Conservation (phyloP, 2,888 invertebrate species). For the Macrostomum cliftonense region DNA sequence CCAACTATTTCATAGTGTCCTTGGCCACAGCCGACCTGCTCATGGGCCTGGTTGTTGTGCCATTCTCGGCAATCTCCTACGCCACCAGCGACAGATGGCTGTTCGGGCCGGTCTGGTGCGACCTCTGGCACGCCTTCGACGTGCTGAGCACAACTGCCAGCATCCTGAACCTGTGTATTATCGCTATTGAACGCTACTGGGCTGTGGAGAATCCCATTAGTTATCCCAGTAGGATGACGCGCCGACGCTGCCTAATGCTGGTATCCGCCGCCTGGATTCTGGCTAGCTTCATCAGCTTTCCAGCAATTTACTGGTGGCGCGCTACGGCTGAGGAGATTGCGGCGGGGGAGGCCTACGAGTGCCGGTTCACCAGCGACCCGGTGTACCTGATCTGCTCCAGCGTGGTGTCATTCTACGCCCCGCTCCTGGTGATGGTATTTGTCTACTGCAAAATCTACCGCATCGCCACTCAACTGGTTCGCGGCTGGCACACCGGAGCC, state of each 20-base stretch:
- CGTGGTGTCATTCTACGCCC: constrained; percentile 87
- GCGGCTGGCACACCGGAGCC: constrained; percentile 69
- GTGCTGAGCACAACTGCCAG: constrained; percentile 92
- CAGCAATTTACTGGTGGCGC: constrained; percentile 58
- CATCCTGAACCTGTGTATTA: constrained; percentile 86
- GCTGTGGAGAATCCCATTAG: constrained; percentile 97
- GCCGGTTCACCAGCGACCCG: constrained; percentile 85
- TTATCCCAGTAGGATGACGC: constrained; percentile 78
- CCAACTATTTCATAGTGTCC: constrained; percentile 11
- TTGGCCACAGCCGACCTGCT: constrained; percentile 10
- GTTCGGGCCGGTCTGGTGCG: constrained; percentile 85
- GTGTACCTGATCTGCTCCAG: constrained; percentile 92
- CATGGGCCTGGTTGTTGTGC: constrained; percentile 11
- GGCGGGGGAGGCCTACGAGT: constrained; percentile 33
- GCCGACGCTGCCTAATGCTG: constrained; percentile 60
- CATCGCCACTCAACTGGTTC: constrained; percentile 74
- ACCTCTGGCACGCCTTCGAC: constrained; percentile 86
- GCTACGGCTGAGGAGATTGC: constrained; percentile 37
- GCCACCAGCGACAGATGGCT: constrained; percentile 48
- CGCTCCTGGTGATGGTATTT: constrained; percentile 88
- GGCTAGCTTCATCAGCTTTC: constrained; percentile 86
- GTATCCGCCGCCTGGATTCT: constrained; percentile 90
- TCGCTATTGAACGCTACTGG: constrained; percentile 88
- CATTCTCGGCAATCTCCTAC: constrained; percentile 15
- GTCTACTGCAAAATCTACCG: constrained; percentile 87